A percentile compares a stretch with the other conserved stretches of the same genome.
Evolutionary conservation across 1,140 invertebrate species (phyloP).

Genomic region (Drosophila gunungcola): DNA sequence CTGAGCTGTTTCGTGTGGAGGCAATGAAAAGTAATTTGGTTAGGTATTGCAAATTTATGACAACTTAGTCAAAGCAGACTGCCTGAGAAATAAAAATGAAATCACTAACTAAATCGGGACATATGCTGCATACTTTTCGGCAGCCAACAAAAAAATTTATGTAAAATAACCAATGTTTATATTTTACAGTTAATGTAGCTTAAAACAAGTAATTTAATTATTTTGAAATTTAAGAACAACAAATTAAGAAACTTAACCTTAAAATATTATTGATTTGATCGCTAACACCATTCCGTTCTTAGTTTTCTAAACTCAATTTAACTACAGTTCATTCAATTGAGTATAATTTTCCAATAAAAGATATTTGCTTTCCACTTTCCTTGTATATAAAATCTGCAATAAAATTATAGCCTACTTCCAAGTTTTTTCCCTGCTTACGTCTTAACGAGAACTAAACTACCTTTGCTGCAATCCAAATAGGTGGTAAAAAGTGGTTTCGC

Average conservation of each 20-base stretch:
- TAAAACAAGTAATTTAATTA: too few species aligned
- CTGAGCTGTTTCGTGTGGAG: neutral
- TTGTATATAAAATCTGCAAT: too few species aligned
- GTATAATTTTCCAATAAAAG: too few species aligned
- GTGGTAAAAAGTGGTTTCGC: neutral
- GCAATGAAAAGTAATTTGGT: neutral
- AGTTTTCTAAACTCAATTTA: too few species aligned
- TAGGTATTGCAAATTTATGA: slow-evolving; percentile 26
- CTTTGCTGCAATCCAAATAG: neutral
- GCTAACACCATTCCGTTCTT: too few species aligned
- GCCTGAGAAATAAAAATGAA: neutral
- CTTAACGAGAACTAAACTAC: neutral
- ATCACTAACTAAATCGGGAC: neutral
- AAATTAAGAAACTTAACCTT: too few species aligned
- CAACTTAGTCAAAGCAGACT: slow-evolving; percentile 3
- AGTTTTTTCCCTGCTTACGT: neutral
- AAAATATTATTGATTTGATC: too few species aligned
- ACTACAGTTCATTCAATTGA: too few species aligned
- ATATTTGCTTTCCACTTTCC: too few species aligned
- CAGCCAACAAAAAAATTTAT: neutral
- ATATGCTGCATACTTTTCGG: slow-evolving; percentile 21
- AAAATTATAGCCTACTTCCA: neutral
- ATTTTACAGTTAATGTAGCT: too few species aligned
- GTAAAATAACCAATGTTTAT: neutral
- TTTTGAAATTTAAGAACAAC: too few species aligned